phyloP scores from a whole-genome alignment of 2,888 invertebrate genomes.

The Dicycla oo region DNA sequence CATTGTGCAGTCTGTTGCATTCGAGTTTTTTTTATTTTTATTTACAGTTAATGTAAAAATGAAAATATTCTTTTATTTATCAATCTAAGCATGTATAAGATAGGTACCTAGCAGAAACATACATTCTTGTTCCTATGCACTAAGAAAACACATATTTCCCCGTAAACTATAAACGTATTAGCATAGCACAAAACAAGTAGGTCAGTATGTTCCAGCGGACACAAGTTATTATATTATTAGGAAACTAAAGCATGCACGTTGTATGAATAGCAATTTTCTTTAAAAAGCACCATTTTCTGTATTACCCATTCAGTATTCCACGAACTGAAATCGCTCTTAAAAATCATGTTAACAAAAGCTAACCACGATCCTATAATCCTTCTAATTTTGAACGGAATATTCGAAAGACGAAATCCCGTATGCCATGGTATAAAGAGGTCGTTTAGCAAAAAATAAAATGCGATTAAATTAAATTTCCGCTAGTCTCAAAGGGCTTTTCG shows the following conservation, averaged over 20 bases:
- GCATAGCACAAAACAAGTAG: not conserved
- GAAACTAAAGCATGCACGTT: not conserved
- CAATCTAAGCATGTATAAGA: too few relatives aligned
- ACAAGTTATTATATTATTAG: not conserved
- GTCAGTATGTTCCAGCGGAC: not conserved
- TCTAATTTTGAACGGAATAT: slow-evolving; percentile 73
- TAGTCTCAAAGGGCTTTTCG: slow-evolving; percentile 85
- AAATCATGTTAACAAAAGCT: slow-evolving; percentile 43
- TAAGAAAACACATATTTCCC: not conserved
- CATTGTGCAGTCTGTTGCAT: too few relatives aligned
- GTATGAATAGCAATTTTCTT: slow-evolving; percentile 3
- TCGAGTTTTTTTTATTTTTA: too few relatives aligned
- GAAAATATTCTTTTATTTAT: too few relatives aligned
- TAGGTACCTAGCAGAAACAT: too few relatives aligned
- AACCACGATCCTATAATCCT: slow-evolving; percentile 50
- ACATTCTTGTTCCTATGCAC: too few relatives aligned
- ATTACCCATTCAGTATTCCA: not conserved
- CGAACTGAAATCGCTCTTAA: slow-evolving; percentile 10
- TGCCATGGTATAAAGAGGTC: slow-evolving; percentile 76
- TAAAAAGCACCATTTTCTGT: not conserved
- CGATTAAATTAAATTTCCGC: slow-evolving; percentile 89
- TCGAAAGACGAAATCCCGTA: slow-evolving; percentile 69
- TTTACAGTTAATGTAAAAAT: too few relatives aligned
- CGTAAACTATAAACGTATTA: not conserved
- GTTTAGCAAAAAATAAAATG: slow-evolving; percentile 84